Evolutionary conservation across 2,113 vertebrate species (phyloP), one percentile per base, ranked within the genome.

Genomic region (Dromaius novaehollandiae): DNA sequence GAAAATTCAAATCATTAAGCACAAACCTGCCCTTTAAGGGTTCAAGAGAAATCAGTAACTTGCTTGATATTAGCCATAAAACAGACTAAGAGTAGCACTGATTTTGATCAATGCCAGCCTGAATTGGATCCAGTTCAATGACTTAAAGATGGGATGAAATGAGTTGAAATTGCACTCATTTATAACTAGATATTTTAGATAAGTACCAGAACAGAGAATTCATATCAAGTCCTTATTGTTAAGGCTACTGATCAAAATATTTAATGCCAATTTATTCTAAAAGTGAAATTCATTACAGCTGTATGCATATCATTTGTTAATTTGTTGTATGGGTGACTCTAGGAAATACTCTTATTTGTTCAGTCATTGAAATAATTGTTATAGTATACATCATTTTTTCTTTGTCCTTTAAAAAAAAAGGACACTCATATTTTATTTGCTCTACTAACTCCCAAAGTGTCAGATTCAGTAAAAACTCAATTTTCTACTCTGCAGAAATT

Each of bases 341-440:
- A 84, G 48, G 28, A 95, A 92, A 93, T 61, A 46, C 8, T 55
- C 28, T 28, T 46, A 46, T 55, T 92, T 90, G 16, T 40, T 90
- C 83, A 82, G 73, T 53, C 74, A 85, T 8, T 82, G 38, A 93
- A 90, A 74, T 85, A 93, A 96, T 68, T 79, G 61, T 53, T 91
- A 77, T 11, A 82, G 86, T 11, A 56, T 9, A 24, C 26, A 55
- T 34, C 25, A 14, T 89, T 87, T 79, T 86, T 68, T 88, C 25
- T 22, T n/a, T 7, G n/a, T 56, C 5, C 2, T 63, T 40, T 18
- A 76, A n/a, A 46, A 56, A 17, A 50, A 78, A 65, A 38, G 74
- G 2, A 14, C n/a, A 70, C 12, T 61, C 1, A 6, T 14, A 40
- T 92, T 95, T 95, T 66, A 55, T 82, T 89, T 89, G 84, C 70